Evolutionary conservation across 1,140 invertebrate genomes (phyloP).

Genomic region (Solenopsis invicta): DNA sequence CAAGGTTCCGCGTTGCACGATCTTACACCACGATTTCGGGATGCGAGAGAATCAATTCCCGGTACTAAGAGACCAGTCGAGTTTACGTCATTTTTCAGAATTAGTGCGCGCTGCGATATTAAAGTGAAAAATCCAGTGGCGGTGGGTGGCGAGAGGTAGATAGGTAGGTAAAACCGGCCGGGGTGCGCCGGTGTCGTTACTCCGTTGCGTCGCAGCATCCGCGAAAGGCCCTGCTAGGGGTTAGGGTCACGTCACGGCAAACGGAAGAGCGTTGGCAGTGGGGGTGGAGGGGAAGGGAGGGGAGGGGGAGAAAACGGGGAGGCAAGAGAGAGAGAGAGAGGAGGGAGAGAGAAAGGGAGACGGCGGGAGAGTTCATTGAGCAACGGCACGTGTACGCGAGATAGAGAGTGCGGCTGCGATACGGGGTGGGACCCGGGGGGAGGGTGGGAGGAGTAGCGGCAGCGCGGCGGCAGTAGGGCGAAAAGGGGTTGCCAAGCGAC

Average conservation of each 20-base stretch:
- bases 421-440: slow-evolving; percentile 38
- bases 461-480: slow-evolving; percentile 38
- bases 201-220: slow-evolving; percentile 64
- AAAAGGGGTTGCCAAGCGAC: slow-evolving; percentile 80
- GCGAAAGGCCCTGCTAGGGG: slow-evolving; percentile 69
- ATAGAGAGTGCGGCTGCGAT: slow-evolving; percentile 63
- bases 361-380: slow-evolving; percentile 77
- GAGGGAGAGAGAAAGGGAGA: background rate
- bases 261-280: slow-evolving; percentile 27
- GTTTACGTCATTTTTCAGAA: slow-evolving; percentile 18
- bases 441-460: slow-evolving; percentile 57
- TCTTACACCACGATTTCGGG: background rate
- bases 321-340: background rate
- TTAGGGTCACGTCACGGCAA: slow-evolving; percentile 75
- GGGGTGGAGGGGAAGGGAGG: no score
- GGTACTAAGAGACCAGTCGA: background rate
- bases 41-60: background rate
- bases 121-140: slow-evolving; percentile 4
- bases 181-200: slow-evolving; percentile 37
- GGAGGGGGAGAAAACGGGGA: background rate
- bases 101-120: background rate
- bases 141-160: no score
- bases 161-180: background rate
- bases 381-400: slow-evolving; percentile 78
- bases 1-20: background rate